phyloP scores from a whole-genome alignment of 2,113 vertebrate species.

The Fukomys damarensis region DNA sequence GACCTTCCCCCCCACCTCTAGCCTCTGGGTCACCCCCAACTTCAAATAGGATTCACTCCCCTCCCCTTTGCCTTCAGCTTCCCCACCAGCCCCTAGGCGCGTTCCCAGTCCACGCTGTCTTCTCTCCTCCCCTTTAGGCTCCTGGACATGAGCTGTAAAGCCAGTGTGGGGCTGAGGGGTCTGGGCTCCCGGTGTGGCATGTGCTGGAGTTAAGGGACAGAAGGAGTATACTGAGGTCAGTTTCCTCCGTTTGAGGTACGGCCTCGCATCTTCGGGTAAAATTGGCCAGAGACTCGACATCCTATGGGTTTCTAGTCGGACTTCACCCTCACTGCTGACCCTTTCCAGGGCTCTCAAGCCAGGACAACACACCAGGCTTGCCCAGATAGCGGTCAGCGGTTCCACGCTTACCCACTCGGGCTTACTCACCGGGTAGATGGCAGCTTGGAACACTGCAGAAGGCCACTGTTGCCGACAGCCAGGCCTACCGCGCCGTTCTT shows the following conservation, averaged over 20 bases:
- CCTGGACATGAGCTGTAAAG: not conserved
- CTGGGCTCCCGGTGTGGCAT: not conserved
- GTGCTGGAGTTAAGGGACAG: not conserved
- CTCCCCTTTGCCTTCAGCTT: not conserved
- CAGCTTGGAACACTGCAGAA: not conserved
- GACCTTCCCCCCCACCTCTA: not conserved
- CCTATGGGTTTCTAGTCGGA: not conserved
- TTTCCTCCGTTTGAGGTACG: not conserved
- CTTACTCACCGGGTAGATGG: conserved; percentile 23
- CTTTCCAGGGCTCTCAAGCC: not conserved
- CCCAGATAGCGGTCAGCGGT: not conserved
- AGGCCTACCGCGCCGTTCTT: no score
- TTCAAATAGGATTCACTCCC: not conserved
- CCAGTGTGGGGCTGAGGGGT: not conserved
- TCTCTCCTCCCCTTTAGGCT: not conserved
- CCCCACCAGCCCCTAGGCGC: not conserved
- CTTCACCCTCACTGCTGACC: not conserved
- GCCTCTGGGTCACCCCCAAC: not conserved
- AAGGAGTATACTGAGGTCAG: not conserved
- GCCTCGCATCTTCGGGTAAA: not conserved
- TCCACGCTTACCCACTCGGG: not conserved
- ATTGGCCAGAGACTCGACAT: not conserved
- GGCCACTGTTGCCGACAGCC: not conserved
- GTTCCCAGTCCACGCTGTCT: not conserved
- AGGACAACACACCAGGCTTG: not conserved